Percentiles rank a stretch among this genome's conserved stretches.
Evolutionary conservation across 2,797 vertebrate genomes (phyloP).

Genomic region (Gobio occitaniae): DNA sequence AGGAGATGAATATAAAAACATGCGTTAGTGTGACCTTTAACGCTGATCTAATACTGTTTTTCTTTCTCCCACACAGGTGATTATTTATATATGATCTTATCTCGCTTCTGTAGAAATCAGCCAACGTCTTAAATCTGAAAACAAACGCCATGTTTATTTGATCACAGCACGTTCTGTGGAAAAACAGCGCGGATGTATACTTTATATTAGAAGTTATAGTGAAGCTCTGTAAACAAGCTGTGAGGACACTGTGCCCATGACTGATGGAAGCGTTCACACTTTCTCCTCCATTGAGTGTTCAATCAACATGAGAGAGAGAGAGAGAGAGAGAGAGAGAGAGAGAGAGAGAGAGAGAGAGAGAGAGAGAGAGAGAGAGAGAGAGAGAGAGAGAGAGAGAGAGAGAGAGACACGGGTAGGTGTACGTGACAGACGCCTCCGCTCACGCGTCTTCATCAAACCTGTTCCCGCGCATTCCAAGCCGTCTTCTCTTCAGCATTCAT

Average conservation of each 20-base stretch:
- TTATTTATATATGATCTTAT: slow-evolving; percentile 21
- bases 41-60: background rate
- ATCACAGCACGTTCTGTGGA: background rate
- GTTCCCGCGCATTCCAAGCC: background rate
- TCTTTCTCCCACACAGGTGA: background rate
- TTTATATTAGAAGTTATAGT: background rate
- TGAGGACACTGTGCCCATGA: background rate
- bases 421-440: background rate
- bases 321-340: no score
- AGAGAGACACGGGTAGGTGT: no score
- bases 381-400: no score
- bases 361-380: no score
- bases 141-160: background rate
- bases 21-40: background rate
- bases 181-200: background rate
- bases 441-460: background rate
- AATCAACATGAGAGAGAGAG: no score
- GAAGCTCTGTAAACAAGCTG: background rate
- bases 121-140: background rate
- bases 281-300: background rate
- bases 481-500: background rate
- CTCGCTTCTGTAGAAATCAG: background rate
- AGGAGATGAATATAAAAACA: background rate
- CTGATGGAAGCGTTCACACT: background rate
- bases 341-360: no score